phyloP scores from a whole-genome alignment of 2,888 invertebrate genomes.

The Galerucella calmariensis region DNA sequence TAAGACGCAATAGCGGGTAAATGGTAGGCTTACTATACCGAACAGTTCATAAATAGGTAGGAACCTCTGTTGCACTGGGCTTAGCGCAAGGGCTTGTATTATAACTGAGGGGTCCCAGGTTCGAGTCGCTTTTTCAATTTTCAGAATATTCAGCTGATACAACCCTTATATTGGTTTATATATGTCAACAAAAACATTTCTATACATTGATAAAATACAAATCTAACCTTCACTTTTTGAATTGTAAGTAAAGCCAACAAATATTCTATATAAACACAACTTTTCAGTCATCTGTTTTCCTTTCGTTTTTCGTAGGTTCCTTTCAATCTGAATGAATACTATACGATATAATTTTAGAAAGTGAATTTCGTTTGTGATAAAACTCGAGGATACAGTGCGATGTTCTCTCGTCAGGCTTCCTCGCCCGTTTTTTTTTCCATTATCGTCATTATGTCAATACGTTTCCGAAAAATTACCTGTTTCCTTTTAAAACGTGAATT shows the following conservation, averaged over 20 bases:
- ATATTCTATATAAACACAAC: slow-evolving; percentile 19
- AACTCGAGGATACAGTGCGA: not conserved
- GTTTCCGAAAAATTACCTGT: not conserved
- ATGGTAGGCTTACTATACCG: no score
- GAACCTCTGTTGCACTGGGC: no score
- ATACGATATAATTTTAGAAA: slow-evolving; percentile 22
- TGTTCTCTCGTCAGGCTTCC: not conserved
- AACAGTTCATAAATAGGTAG: no score
- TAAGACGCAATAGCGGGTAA: no score
- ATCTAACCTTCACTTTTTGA: not conserved
- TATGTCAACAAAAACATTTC: not conserved
- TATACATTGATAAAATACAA: slow-evolving; percentile 7
- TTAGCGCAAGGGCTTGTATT: no score
- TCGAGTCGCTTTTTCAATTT: no score
- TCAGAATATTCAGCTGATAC: no score
- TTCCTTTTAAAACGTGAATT: not conserved
- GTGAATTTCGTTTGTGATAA: slow-evolving; percentile 23
- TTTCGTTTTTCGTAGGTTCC: slow-evolving; percentile 15
- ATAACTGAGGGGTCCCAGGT: no score
- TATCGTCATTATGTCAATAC: slow-evolving; percentile 9
- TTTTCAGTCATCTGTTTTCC: slow-evolving; percentile 26
- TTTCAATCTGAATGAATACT: slow-evolving; percentile 25
- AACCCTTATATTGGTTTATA: not conserved
- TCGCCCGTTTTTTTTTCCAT: slow-evolving; percentile 1
- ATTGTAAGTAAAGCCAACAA: slow-evolving; percentile 22